Conservation (phyloP, 92 coral and sea anemone species). For the Nematostella vectensis region DNA sequence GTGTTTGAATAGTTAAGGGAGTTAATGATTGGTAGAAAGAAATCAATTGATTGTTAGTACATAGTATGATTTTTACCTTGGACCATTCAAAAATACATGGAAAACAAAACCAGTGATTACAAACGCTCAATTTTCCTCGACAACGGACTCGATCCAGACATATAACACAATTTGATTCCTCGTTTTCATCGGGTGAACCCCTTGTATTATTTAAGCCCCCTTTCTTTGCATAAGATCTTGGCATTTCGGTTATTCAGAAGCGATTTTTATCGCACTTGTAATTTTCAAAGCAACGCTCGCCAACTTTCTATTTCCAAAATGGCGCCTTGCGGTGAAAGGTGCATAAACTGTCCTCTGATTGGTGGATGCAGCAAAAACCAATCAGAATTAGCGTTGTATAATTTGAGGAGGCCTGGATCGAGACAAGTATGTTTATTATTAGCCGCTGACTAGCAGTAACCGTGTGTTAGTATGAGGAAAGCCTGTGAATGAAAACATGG, state of each 20-base stretch:
- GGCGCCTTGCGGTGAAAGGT: constrained; percentile 39
- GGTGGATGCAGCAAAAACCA: constrained; percentile 42
- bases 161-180: constrained; percentile 57
- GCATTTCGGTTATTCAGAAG: constrained; percentile 13
- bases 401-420: constrained; percentile 57
- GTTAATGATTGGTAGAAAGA: not conserved
- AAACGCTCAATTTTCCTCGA: constrained; percentile 87
- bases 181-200: constrained; percentile 20
- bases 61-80: constrained; percentile 46
- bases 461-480: constrained; percentile 75
- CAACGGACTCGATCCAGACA: constrained; percentile 87
- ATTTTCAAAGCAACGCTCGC: constrained; percentile 12
- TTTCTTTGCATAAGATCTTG: constrained; percentile 6
- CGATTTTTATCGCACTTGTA: constrained; percentile 26
- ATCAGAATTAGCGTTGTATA: constrained; percentile 31
- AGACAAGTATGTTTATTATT: constrained; percentile 83
- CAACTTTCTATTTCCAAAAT: constrained; percentile 45
- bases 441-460: constrained; percentile 76
- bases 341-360: constrained; percentile 38
- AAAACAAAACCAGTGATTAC: constrained; percentile 97
- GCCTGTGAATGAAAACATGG: constrained; percentile 82
- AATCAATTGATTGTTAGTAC: not conserved
- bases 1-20: constrained; percentile 2
- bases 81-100: constrained; percentile 94
- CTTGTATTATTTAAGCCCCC: constrained; percentile 5